Evolutionary conservation across 37 sponge, comb jelly and placozoan species (phyloP).

Genomic region (Aphrocallistes beatrix): DNA sequence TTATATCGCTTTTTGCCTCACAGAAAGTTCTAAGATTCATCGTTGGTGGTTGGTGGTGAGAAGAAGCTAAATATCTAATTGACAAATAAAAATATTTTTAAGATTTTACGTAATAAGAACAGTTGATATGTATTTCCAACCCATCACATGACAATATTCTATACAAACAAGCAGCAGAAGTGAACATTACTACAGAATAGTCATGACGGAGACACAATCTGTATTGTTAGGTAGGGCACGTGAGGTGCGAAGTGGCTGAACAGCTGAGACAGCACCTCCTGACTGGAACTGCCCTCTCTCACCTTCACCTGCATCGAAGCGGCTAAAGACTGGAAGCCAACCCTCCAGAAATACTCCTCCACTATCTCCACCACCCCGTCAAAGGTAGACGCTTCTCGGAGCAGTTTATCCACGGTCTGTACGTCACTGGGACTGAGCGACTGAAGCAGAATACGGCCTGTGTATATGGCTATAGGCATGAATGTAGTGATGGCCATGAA

Average conservation of each 20-base stretch:
- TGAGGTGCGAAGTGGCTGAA: not conserved
- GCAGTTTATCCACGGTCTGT: not conserved
- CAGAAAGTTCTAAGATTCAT: too few species aligned
- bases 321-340: not conserved
- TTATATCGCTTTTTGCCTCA: too few species aligned
- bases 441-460: not conserved
- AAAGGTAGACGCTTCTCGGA: not conserved
- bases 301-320: not conserved
- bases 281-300: not conserved
- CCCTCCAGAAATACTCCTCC: not conserved
- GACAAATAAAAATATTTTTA: too few species aligned
- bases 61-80: too few species aligned
- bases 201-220: not conserved
- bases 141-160: too few species aligned
- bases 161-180: too few species aligned
- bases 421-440: not conserved
- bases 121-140: too few species aligned
- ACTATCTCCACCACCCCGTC: not conserved
- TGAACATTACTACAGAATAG: not conserved
- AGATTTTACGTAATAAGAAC: too few species aligned
- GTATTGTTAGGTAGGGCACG: not conserved
- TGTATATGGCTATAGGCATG: not conserved
- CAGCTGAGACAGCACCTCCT: conserved; percentile 10
- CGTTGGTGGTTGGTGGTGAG: too few species aligned
- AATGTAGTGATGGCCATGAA: not conserved